Percentiles rank a stretch among this genome's conserved stretches.
Conservation (phyloP, 2,888 invertebrate species). For the Oxyteleia sp. region DNA sequence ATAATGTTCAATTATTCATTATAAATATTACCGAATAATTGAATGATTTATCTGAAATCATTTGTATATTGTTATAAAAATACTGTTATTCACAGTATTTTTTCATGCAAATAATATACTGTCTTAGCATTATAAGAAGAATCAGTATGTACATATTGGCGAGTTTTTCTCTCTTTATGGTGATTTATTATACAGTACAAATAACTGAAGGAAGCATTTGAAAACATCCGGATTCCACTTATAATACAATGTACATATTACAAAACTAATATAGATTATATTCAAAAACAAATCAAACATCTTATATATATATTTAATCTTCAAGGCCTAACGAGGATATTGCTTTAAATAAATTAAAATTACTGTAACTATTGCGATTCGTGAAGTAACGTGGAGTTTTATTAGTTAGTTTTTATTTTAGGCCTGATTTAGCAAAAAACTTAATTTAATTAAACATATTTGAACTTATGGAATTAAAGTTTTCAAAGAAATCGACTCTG, state of each 20-base stretch:
- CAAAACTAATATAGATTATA: constrained; percentile 4
- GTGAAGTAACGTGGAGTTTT: neutral
- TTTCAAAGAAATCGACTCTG: neutral
- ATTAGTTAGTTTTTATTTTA: neutral
- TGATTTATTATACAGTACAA: constrained; percentile 8
- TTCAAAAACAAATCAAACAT: neutral
- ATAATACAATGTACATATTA: constrained; percentile 24
- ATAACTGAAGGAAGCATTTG: constrained; percentile 26
- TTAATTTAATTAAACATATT: constrained; percentile 4
- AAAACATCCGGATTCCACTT: constrained; percentile 32
- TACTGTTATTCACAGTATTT: constrained; percentile 32
- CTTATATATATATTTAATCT: neutral
- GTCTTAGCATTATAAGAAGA: constrained; percentile 30
- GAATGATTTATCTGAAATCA: constrained; percentile 14
- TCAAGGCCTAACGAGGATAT: constrained; percentile 1
- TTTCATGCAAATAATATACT: constrained; percentile 16
- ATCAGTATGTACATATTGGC: constrained; percentile 40
- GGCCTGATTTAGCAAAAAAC: neutral
- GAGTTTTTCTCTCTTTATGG: constrained; percentile 1
- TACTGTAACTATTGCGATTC: neutral
- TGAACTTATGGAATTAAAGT: neutral
- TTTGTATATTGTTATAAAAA: constrained; percentile 26
- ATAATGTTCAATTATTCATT: no score
- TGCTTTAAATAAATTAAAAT: constrained; percentile 4
- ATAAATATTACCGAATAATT: constrained; percentile 1